phyloP scores from a whole-genome alignment of 2,797 vertebrate genomes.

The Arnoldichthys spilopterus region DNA sequence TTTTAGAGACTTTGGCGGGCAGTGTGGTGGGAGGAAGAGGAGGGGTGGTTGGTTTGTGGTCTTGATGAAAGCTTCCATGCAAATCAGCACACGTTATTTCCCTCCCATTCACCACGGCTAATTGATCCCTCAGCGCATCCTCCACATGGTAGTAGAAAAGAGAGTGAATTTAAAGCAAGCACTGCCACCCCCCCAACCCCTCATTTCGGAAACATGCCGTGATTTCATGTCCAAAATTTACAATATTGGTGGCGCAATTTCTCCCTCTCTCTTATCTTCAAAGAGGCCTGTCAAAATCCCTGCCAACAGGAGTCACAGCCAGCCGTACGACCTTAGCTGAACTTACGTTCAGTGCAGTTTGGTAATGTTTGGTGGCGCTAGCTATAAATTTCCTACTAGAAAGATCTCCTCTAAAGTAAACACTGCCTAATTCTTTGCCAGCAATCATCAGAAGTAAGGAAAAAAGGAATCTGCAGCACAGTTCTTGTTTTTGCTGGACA shows the following conservation, averaged over 20 bases:
- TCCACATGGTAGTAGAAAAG: slow-evolving; percentile 38
- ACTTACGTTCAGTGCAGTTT: neutral
- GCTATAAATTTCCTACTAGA: neutral
- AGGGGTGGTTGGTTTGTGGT: slow-evolving; percentile 20
- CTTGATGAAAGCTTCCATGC: slow-evolving; percentile 63
- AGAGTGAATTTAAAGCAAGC: slow-evolving; percentile 22
- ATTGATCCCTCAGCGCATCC: slow-evolving; percentile 67
- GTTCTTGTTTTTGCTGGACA: neutral
- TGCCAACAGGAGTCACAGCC: neutral
- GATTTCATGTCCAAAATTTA: slow-evolving; percentile 29
- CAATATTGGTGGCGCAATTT: slow-evolving; percentile 9
- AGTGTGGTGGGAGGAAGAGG: neutral
- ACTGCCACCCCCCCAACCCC: neutral
- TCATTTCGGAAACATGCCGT: neutral
- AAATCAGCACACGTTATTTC: slow-evolving; percentile 53
- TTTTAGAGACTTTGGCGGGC: slow-evolving; percentile 37
- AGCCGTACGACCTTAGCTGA: neutral
- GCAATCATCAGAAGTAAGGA: neutral
- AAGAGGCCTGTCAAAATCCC: neutral
- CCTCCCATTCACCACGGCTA: slow-evolving; percentile 52
- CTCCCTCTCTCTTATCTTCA: slow-evolving; percentile 20
- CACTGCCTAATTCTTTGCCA: slow-evolving; percentile 1
- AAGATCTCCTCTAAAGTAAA: neutral
- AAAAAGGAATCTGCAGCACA: neutral
- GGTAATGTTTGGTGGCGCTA: neutral